Percentiles rank a stretch among this genome's conserved stretches.
Evolutionary conservation across 1,140 invertebrate genomes (phyloP).

Genomic region (Euwallacea similis): DNA sequence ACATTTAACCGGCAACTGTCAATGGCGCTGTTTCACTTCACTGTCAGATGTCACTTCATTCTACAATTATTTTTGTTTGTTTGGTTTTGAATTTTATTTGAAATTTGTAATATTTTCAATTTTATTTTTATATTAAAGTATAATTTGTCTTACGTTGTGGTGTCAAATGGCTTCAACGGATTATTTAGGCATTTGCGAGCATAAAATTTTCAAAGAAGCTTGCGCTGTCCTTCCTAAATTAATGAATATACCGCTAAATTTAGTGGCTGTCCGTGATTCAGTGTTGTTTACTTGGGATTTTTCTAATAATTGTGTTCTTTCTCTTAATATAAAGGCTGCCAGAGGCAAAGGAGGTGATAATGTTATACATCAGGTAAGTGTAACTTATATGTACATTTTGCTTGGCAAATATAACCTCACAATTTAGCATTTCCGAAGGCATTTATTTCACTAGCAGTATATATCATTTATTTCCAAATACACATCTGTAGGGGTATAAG

Average conservation of each 20-base stretch:
- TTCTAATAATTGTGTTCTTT: slow-evolving; percentile 63
- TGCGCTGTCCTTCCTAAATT: slow-evolving; percentile 58
- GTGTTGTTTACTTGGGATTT: slow-evolving; percentile 67
- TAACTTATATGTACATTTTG: slow-evolving; percentile 6
- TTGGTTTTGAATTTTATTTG: slow-evolving; percentile 12
- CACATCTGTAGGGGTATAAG: not conserved
- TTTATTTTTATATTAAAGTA: not conserved
- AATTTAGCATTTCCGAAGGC: no score
- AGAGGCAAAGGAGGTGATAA: slow-evolving; percentile 56
- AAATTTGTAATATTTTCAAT: slow-evolving; percentile 2
- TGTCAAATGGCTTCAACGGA: slow-evolving; percentile 47
- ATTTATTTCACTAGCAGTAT: no score
- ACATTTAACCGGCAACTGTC: not conserved
- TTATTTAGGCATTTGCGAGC: slow-evolving; percentile 57
- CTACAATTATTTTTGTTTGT: not conserved
- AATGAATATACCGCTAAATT: slow-evolving; percentile 62
- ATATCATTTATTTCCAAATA: no score
- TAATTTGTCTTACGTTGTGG: not conserved
- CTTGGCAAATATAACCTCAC: not conserved
- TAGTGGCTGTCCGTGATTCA: slow-evolving; percentile 64
- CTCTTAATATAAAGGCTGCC: slow-evolving; percentile 62
- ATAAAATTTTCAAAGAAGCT: slow-evolving; percentile 62
- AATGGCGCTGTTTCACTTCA: not conserved
- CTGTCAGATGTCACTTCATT: not conserved
- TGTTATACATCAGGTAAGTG: slow-evolving; percentile 62